Percentiles rank a stretch among this genome's conserved stretches.
These are phyloP conservation scores for Leptatherina wallacei DNA, from an alignment of 2,797 vertebrate species.

Conservation along the genomic window DNA sequence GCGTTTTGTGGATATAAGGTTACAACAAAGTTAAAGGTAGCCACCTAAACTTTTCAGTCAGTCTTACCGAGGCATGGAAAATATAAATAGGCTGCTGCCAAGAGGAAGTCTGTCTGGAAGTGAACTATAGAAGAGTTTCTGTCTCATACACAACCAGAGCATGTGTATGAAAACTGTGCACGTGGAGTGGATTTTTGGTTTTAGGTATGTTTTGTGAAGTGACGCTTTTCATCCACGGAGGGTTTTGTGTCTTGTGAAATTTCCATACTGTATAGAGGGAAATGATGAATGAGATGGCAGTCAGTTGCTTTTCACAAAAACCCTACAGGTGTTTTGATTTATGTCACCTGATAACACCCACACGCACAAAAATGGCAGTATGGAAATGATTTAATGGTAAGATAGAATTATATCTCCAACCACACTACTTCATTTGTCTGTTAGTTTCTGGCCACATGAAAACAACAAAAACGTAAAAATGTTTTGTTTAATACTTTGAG, in stretches of 20 bases:
- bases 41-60: background rate
- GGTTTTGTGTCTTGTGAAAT: background rate
- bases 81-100: background rate
- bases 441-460: no score
- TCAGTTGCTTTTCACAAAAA: background rate
- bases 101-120: constrained; percentile 9
- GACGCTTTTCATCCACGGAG: background rate
- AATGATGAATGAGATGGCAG: background rate
- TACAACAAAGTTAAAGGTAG: background rate
- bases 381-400: background rate
- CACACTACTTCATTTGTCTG: background rate
- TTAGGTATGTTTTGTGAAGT: background rate
- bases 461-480: no score
- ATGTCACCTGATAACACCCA: background rate
- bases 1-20: background rate
- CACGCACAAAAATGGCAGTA: background rate
- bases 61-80: background rate
- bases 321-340: background rate
- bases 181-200: background rate
- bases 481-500: no score
- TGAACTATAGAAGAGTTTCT: background rate
- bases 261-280: background rate
- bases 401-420: background rate
- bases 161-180: background rate
- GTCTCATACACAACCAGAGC: background rate